Percentiles rank a stretch among this genome's conserved stretches.
These are phyloP conservation scores for Hycleus phaleratus DNA, from an alignment of 1,140 invertebrate genomes.

Conservation along the genomic window DNA sequence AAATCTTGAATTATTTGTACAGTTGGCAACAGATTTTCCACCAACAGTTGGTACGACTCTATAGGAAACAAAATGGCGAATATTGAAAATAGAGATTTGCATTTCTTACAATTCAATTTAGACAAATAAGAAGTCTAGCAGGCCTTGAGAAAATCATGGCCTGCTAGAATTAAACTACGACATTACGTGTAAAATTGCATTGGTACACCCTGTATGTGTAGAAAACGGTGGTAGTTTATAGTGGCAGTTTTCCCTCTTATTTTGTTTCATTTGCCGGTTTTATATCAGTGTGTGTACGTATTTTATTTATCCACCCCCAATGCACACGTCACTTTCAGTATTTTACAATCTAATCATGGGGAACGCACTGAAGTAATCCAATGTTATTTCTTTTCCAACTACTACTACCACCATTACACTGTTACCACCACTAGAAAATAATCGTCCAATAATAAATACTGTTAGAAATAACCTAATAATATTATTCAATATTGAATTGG, in stretches of 20 bases:
- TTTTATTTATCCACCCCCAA: constrained; percentile 41
- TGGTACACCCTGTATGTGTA: too few species aligned
- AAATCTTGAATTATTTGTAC: too few species aligned
- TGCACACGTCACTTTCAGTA: constrained; percentile 43
- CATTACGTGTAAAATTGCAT: too few species aligned
- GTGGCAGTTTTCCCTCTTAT: constrained; percentile 34
- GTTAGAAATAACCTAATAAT: background rate
- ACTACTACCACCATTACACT: constrained; percentile 18
- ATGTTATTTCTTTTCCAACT: constrained; percentile 38
- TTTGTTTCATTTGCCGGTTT: constrained; percentile 20
- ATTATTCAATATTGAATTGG: too few species aligned
- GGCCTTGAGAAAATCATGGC: too few species aligned
- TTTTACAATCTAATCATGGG: constrained; percentile 45
- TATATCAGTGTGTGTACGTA: constrained; percentile 42
- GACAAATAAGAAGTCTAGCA: too few species aligned
- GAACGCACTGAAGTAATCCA: constrained; percentile 43
- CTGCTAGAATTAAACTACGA: too few species aligned
- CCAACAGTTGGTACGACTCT: too few species aligned
- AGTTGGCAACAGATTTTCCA: too few species aligned
- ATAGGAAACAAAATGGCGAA: too few species aligned
- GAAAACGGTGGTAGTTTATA: constrained; percentile 16
- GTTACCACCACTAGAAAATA: constrained; percentile 1
- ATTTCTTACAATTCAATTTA: too few species aligned
- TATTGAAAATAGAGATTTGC: too few species aligned
- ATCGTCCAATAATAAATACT: background rate